Evolutionary conservation across 2,113 vertebrate genomes (phyloP).

Genomic region (Phaetusa simplex): DNA sequence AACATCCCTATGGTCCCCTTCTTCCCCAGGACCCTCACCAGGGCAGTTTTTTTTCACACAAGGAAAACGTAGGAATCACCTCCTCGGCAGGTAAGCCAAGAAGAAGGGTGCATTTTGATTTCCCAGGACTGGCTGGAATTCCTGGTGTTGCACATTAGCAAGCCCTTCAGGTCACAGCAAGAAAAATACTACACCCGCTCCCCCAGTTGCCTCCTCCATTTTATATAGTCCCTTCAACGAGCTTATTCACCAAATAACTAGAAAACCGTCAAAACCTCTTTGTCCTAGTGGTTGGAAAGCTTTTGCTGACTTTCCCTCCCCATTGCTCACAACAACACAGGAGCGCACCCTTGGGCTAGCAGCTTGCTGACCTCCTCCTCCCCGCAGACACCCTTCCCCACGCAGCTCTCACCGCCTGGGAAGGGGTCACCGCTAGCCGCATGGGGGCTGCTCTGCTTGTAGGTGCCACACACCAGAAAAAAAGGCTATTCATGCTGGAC

Average conservation of each 20-base stretch:
- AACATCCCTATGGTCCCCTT: not conserved
- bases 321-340: not conserved
- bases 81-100: not conserved
- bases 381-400: not conserved
- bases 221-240: not conserved
- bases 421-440: not conserved
- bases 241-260: not conserved
- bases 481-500: not conserved
- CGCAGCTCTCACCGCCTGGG: not conserved
- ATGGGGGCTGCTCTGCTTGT: not conserved
- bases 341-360: not conserved
- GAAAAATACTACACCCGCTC: not conserved
- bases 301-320: not conserved
- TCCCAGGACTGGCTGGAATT: not conserved
- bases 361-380: not conserved
- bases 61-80: not conserved
- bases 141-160: not conserved
- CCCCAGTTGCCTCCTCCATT: not conserved
- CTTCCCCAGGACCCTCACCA: not conserved
- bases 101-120: not conserved
- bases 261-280: not conserved
- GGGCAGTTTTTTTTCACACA: not conserved
- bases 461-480: not conserved
- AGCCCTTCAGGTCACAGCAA: not conserved
- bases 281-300: not conserved